Conservation (phyloP, 2,888 invertebrate species). For the Tillus elongatus region DNA sequence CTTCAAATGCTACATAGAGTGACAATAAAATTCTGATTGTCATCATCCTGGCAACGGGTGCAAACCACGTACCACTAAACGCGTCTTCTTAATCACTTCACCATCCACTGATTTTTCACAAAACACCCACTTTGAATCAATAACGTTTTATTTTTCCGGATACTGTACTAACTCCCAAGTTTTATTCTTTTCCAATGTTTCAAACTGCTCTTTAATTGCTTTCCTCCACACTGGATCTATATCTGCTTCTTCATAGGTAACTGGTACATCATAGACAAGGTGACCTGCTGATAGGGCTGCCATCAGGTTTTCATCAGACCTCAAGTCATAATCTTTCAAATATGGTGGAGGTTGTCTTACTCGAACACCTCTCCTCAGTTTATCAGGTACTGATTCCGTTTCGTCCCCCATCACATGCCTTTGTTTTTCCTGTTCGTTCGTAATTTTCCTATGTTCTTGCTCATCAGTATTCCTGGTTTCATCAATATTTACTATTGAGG, state of each 20-base stretch:
- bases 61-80: conserved; percentile 22
- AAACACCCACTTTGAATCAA: conserved; percentile 22
- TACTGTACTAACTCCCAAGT: conserved; percentile 19
- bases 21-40: conserved; percentile 19
- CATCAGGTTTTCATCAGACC: conserved; percentile 13
- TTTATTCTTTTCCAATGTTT: conserved; percentile 16
- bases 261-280: conserved; percentile 17
- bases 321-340: conserved; percentile 13
- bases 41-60: conserved; percentile 22
- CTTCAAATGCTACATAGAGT: conserved; percentile 17
- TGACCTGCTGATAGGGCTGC: conserved; percentile 14
- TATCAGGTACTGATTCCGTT: conserved; percentile 5
- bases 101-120: conserved; percentile 16
- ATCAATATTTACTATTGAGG: no score
- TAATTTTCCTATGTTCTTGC: conserved; percentile 2
- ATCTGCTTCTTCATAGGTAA: conserved; percentile 16
- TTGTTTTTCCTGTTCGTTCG: background rate
- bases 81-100: conserved; percentile 16
- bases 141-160: conserved; percentile 16
- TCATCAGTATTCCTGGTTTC: conserved; percentile 1
- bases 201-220: conserved; percentile 19
- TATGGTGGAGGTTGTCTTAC: conserved; percentile 9
- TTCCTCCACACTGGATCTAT: conserved; percentile 16
- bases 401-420: background rate
- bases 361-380: conserved; percentile 8